Percentiles rank a stretch among this genome's conserved stretches.
Evolutionary conservation across 2,113 vertebrate species (phyloP).

Genomic region (Pagrus major): DNA sequence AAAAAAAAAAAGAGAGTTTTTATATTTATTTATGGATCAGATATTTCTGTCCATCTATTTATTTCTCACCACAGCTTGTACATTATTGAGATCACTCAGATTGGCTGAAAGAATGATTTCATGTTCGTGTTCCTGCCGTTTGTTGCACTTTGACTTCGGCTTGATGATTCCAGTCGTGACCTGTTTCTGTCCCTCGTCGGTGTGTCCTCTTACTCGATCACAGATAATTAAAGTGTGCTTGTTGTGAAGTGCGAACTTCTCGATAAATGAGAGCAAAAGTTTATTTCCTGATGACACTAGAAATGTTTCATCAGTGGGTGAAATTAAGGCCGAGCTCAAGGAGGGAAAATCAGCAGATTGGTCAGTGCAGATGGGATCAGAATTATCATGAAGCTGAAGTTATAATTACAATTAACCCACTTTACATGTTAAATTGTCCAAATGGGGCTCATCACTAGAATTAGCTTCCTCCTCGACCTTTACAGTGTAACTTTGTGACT

Average conservation of each 20-base stretch:
- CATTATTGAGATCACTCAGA: too few relatives aligned
- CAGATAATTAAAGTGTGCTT: neutral
- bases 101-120: too few relatives aligned
- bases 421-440: neutral
- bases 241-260: neutral
- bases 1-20: too few relatives aligned
- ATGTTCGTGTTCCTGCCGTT: too few relatives aligned
- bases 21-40: neutral
- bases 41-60: neutral
- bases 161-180: too few relatives aligned
- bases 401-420: slow-evolving; percentile 25
- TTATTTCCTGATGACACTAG: neutral
- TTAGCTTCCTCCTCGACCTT: neutral
- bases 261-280: neutral
- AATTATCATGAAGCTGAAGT: neutral
- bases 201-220: neutral
- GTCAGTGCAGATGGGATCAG: neutral
- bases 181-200: neutral
- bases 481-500: neutral
- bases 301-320: neutral
- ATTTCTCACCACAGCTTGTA: too few relatives aligned
- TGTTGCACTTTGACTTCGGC: too few relatives aligned
- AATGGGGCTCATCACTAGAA: neutral
- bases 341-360: neutral
- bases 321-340: neutral